These are phyloP conservation scores for Dolichoris vasculosae DNA, from an alignment of 1,140 invertebrate genomes.

Conservation along the genomic window DNA sequence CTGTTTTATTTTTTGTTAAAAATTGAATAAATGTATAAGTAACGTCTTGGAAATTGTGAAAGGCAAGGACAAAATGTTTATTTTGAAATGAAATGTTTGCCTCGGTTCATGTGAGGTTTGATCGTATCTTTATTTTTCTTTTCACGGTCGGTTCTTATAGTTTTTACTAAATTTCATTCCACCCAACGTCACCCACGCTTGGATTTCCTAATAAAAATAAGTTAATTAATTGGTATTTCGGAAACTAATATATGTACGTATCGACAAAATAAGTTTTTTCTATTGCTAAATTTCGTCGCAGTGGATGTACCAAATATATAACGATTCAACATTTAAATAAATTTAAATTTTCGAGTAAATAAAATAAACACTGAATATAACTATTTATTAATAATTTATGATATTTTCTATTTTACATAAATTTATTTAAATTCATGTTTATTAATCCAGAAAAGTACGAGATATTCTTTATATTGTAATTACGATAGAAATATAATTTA, in stretches of 20 bases:
- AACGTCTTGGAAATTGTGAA: neutral
- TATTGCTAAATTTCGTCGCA: neutral
- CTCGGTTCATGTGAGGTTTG: neutral
- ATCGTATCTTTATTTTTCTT: conserved; percentile 37
- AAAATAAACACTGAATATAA: neutral
- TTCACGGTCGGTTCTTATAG: neutral
- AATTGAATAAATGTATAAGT: conserved; percentile 30
- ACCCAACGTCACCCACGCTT: conserved; percentile 17
- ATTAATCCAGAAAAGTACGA: neutral
- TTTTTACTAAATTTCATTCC: conserved; percentile 28
- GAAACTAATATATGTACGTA: neutral
- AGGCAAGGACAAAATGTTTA: neutral
- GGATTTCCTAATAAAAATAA: conserved; percentile 17
- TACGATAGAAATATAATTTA: neutral
- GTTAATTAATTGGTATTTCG: conserved; percentile 5
- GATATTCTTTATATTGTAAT: neutral
- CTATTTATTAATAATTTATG: neutral
- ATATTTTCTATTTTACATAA: neutral
- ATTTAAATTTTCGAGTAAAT: neutral
- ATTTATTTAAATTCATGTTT: neutral
- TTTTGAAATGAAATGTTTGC: neutral
- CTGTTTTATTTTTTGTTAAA: conserved; percentile 13
- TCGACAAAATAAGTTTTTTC: neutral
- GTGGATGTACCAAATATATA: neutral
- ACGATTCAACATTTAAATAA: neutral